phyloP scores from a whole-genome alignment of 1,140 invertebrate genomes.

The Carposina sasakii region DNA sequence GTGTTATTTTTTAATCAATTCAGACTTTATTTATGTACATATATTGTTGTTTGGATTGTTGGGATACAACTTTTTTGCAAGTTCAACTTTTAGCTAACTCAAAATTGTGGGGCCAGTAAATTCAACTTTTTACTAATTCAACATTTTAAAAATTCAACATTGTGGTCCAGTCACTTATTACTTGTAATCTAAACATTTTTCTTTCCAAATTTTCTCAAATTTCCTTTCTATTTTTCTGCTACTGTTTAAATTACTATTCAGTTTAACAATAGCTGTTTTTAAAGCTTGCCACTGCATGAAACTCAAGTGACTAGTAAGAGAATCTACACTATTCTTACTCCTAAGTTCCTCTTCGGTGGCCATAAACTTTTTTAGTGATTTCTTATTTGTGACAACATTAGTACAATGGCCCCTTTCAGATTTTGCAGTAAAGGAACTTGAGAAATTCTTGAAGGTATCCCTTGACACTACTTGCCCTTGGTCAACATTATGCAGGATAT shows the following conservation, averaged over 20 bases:
- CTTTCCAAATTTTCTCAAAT: slow-evolving; percentile 52
- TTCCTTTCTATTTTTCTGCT: slow-evolving; percentile 50
- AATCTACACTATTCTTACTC: slow-evolving; percentile 35
- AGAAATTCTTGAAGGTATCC: slow-evolving; percentile 29
- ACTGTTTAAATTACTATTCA: slow-evolving; percentile 27
- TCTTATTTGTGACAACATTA: slow-evolving; percentile 36
- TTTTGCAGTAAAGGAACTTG: not conserved
- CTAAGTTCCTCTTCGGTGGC: slow-evolving; percentile 52
- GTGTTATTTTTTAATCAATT: too few relatives aligned
- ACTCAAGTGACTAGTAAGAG: slow-evolving; percentile 56
- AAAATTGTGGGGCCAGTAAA: too few relatives aligned
- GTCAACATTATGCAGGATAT: slow-evolving; percentile 13
- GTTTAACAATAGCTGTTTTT: slow-evolving; percentile 36
- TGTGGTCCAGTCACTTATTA: too few relatives aligned
- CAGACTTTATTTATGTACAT: too few relatives aligned
- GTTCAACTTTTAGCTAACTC: too few relatives aligned
- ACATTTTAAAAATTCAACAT: too few relatives aligned
- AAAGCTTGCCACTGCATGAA: slow-evolving; percentile 67
- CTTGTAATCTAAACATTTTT: slow-evolving; percentile 52
- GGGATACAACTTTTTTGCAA: slow-evolving; percentile 13
- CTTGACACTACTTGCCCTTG: slow-evolving; percentile 26
- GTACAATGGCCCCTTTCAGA: slow-evolving; percentile 24
- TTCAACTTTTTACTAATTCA: too few relatives aligned
- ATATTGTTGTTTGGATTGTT: slow-evolving; percentile 32
- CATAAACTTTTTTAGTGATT: slow-evolving; percentile 48